phyloP scores from a whole-genome alignment of 2,888 invertebrate genomes.

The Clusia tigrina region DNA sequence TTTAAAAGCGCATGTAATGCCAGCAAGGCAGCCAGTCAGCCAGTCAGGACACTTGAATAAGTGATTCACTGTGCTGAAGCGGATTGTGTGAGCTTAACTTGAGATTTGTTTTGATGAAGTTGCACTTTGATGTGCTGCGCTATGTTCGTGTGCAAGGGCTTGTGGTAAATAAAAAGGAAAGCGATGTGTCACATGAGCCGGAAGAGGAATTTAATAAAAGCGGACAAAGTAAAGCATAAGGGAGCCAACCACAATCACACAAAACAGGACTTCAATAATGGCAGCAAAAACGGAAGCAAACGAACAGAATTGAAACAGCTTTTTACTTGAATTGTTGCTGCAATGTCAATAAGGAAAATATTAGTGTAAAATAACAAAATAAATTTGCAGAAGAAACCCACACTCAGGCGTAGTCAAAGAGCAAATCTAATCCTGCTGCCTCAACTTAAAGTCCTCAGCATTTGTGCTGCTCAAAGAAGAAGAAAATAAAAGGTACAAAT shows the following conservation, averaged over 20 bases:
- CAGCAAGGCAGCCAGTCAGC: background rate
- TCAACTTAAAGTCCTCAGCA: background rate
- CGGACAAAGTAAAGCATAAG: no score
- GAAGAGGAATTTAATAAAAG: no score
- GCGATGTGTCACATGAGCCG: no score
- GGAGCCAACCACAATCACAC: background rate
- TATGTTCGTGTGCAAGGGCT: no score
- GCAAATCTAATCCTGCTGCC: background rate
- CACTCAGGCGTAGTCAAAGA: background rate
- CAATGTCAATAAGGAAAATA: no score
- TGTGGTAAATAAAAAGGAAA: no score
- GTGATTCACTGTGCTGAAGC: constrained; percentile 20
- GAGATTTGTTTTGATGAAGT: constrained; percentile 44
- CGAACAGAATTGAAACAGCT: no score
- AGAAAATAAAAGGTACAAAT: background rate
- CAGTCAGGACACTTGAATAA: background rate
- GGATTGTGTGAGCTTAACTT: constrained; percentile 43
- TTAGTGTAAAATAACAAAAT: no score
- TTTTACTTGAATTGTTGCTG: no score
- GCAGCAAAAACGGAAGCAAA: no score
- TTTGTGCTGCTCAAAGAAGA: background rate
- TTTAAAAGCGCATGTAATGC: constrained; percentile 29
- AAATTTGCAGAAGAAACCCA: no score
- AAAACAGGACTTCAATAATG: no score
- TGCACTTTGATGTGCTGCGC: constrained; percentile 46